These are phyloP conservation scores for Trinectes maculatus DNA, from an alignment of 2,113 vertebrate species.

Conservation along the genomic window DNA sequence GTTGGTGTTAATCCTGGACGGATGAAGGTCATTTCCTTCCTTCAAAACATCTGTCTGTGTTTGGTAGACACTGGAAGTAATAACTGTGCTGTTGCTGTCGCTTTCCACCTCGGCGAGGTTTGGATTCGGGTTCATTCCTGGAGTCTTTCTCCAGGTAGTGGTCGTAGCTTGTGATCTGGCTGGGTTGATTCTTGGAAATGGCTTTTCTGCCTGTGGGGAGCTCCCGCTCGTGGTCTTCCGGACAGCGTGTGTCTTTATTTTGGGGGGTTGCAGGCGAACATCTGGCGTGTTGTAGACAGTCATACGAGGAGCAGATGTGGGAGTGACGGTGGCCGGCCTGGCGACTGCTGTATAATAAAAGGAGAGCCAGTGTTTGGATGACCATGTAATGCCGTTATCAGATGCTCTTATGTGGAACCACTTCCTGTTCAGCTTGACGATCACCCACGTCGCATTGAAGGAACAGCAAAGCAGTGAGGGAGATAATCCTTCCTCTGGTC, in stretches of 20 bases:
- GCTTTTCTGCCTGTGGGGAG: constrained; percentile 13
- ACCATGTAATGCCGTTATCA: neutral
- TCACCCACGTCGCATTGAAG: neutral
- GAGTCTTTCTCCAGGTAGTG: constrained; percentile 12
- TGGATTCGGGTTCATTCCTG: constrained; percentile 10
- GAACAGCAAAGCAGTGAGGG: neutral
- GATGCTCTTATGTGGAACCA: neutral
- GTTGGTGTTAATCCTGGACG: neutral
- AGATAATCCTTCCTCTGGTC: neutral
- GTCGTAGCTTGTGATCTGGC: constrained; percentile 7
- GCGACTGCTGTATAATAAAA: constrained; percentile 16
- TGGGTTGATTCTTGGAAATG: neutral
- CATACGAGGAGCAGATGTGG: constrained; percentile 47
- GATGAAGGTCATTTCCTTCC: neutral
- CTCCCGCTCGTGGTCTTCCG: constrained; percentile 17
- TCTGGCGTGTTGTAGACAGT: constrained; percentile 46
- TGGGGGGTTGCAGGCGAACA: constrained; percentile 39
- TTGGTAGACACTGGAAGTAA: neutral
- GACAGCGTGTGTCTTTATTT: constrained; percentile 30
- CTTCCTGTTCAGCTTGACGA: neutral
- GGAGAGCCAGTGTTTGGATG: neutral
- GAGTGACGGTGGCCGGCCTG: constrained; percentile 2
- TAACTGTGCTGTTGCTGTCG: neutral
- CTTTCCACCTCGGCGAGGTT: neutral
- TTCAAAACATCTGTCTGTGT: neutral